Base-by-base conservation (phyloP, 1,140 invertebrate species). In the Lanistes nyassanus region DNA sequence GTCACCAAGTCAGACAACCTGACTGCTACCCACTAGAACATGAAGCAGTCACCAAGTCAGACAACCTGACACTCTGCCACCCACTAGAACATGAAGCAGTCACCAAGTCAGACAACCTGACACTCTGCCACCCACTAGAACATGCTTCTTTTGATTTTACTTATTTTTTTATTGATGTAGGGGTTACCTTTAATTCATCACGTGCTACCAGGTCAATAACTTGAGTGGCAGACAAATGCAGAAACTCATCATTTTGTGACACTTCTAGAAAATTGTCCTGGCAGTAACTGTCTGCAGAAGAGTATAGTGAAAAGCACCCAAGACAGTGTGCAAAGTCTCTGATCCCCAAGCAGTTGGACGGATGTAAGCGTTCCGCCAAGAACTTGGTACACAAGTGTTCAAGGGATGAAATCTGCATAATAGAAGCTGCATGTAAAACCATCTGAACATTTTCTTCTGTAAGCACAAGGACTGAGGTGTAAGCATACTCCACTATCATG, bases 271-370 rank as follows among this genome's bases (percentile, higher is more conserved):
- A 81, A 58, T 81, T 53, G 36, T 76, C 76, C 39, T 78, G 70
- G 60, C 72, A 76, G 69, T 75, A 78, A 29, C 66, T 80, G 56
- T 80, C 76, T 19, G 79, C 76, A 42, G 34, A 29, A 16, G 72
- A 47, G 23, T 71, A 47, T 3, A 80, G 75, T 2, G 66, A 55
- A 58, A 76, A 73, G 37, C 76, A 80, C 29, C 77, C 79, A 83
- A 96, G 94, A 69, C 94, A 93, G 87, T 97, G 95, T 34, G 96
- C 95, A 91, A 97, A 97, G 83, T 95, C 92, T 60, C 94, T 91
- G 84, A 97, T 97, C 0, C 95, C 96, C 69, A 97, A 91, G 89
- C 95, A 97, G 87, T 97, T 97, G 80, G 95, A 96, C 1, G 95
- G 95, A 90, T 97, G 94, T 56, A 98, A 90, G 86, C 96, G 95